Evolutionary conservation across 2,113 vertebrate genomes (phyloP).

Genomic region (Rutilus rutilus): DNA sequence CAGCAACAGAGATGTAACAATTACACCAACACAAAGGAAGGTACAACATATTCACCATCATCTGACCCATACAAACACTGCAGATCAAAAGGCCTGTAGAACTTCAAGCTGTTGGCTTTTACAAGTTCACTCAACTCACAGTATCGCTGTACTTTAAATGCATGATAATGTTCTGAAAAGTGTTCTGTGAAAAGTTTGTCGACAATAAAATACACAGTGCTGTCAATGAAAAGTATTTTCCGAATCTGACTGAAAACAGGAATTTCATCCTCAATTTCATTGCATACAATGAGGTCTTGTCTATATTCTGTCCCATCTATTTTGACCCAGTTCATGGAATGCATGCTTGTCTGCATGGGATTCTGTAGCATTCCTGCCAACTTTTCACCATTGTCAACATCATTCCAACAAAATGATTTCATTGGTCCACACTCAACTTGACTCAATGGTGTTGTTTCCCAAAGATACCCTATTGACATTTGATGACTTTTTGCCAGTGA

Average conservation of each 20-base stretch:
- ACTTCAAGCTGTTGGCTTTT: neutral
- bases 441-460: no score
- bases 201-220: neutral
- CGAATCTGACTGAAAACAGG: conserved; percentile 1
- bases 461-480: no score
- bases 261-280: neutral
- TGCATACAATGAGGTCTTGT: neutral
- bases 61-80: neutral
- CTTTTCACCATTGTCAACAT: no score
- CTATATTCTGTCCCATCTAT: no score
- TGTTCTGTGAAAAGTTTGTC: conserved; percentile 14
- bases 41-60: neutral
- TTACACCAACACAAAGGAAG: neutral
- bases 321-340: neutral
- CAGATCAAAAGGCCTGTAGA: neutral
- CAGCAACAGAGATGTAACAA: no score
- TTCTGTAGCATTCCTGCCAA: no score
- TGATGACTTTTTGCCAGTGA: no score
- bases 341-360: no score
- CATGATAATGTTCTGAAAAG: neutral
- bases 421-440: no score
- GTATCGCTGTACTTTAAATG: neutral
- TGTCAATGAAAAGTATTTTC: neutral
- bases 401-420: no score
- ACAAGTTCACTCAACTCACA: neutral